These are phyloP conservation scores for Forbesichthys papilliferus DNA, from an alignment of 2,113 vertebrate species.

Conservation along the genomic window DNA sequence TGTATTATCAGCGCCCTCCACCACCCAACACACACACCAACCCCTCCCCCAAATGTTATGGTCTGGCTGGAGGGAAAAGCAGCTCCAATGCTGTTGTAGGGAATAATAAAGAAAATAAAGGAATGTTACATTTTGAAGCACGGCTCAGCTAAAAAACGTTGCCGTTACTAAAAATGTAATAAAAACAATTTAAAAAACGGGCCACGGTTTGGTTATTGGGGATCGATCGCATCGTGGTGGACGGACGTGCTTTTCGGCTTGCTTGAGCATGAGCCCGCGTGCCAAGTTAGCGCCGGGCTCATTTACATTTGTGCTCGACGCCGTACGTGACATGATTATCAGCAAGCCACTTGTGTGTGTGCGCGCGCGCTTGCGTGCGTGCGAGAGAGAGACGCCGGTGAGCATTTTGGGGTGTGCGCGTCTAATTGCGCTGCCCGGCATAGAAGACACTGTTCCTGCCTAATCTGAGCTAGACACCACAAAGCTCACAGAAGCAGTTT, in stretches of 20 bases:
- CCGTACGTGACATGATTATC: neutral
- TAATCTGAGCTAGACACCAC: slow-evolving; percentile 66
- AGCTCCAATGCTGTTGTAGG: too few relatives aligned
- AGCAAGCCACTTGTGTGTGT: neutral
- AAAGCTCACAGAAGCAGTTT: slow-evolving; percentile 60
- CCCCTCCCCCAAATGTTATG: slow-evolving; percentile 21
- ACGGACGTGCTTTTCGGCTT: too few relatives aligned
- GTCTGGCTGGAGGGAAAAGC: neutral
- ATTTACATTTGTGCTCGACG: neutral
- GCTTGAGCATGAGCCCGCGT: too few relatives aligned
- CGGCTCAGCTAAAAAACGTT: too few relatives aligned
- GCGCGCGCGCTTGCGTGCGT: neutral
- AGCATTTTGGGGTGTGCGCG: slow-evolving; percentile 15
- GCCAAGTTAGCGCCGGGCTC: neutral
- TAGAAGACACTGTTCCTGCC: slow-evolving; percentile 49
- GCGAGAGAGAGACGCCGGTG: neutral
- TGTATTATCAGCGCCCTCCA: slow-evolving; percentile 51
- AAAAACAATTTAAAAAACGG: too few relatives aligned
- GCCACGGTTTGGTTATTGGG: too few relatives aligned
- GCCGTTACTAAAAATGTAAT: too few relatives aligned
- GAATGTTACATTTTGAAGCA: neutral
- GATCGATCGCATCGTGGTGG: too few relatives aligned
- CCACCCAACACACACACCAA: too few relatives aligned
- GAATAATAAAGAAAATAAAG: neutral
- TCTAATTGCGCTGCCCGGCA: slow-evolving; percentile 70